Percentiles rank a stretch among this genome's conserved stretches.
These are phyloP conservation scores for Seira sanloemensis DNA, from an alignment of 2,888 invertebrate genomes.

Conservation along the genomic window DNA sequence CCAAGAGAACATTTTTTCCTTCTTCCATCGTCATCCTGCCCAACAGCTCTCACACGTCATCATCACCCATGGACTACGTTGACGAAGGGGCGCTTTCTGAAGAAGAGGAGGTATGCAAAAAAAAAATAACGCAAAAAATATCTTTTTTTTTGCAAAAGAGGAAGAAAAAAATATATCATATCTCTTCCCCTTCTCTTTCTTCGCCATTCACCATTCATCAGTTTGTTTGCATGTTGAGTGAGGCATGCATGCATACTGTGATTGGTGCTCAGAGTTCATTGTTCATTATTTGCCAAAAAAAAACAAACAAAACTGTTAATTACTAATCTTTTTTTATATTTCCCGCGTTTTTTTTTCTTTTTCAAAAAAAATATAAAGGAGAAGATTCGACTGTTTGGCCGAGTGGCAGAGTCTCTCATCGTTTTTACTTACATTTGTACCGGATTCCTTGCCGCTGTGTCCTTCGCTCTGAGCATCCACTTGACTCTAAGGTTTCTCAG, in stretches of 20 bases:
- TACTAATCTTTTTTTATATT: too few species aligned
- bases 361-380: conserved; percentile 55
- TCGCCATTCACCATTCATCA: neutral
- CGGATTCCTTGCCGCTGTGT: conserved; percentile 54
- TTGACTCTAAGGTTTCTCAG: conserved; percentile 43
- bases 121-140: too few species aligned
- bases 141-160: too few species aligned
- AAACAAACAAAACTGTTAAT: too few species aligned
- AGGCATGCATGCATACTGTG: neutral
- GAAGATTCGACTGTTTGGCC: conserved; percentile 56
- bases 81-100: conserved; percentile 54
- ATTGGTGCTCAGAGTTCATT: too few species aligned
- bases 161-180: too few species aligned
- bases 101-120: conserved; percentile 51
- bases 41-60: neutral
- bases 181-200: too few species aligned
- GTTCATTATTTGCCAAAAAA: too few species aligned
- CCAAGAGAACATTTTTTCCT: too few species aligned
- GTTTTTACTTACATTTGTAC: conserved; percentile 59
- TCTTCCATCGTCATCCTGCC: conserved; percentile 8
- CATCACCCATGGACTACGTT: conserved; percentile 57
- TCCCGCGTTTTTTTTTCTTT: too few species aligned
- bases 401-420: conserved; percentile 50
- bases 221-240: neutral
- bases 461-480: conserved; percentile 44